Conservation (phyloP, 2,888 invertebrate species). For the Eristalis tenax region DNA sequence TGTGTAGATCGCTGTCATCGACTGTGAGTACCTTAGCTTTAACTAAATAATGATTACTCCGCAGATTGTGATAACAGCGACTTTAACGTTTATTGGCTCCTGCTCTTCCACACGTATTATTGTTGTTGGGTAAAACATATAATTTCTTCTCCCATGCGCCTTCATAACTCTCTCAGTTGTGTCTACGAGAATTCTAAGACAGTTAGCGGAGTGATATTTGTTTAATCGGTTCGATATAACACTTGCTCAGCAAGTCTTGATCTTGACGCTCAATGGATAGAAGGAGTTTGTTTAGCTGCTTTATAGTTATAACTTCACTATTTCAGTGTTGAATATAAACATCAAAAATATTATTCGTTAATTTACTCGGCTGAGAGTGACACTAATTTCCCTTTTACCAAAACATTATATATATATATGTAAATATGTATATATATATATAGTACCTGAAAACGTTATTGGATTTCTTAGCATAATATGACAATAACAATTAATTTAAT, state of each 20-base stretch:
- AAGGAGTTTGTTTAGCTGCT: slow-evolving; percentile 30
- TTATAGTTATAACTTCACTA: slow-evolving; percentile 20
- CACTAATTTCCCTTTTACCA: no score
- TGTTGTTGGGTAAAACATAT: slow-evolving; percentile 53
- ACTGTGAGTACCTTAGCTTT: slow-evolving; percentile 65
- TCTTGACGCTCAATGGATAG: slow-evolving; percentile 60
- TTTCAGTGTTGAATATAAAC: slow-evolving; percentile 6
- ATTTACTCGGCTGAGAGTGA: neutral
- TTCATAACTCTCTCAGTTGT: slow-evolving; percentile 50
- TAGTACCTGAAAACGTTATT: neutral
- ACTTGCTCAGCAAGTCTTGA: slow-evolving; percentile 54
- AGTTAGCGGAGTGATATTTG: slow-evolving; percentile 67
- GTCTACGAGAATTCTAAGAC: slow-evolving; percentile 65
- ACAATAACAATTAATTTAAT: neutral
- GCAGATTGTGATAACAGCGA: slow-evolving; percentile 67
- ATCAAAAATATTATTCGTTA: neutral
- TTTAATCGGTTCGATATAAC: slow-evolving; percentile 65
- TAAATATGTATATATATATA: neutral
- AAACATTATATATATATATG: no score
- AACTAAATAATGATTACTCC: slow-evolving; percentile 66
- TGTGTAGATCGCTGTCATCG: slow-evolving; percentile 60
- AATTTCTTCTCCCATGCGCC: slow-evolving; percentile 22
- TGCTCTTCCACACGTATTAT: slow-evolving; percentile 51
- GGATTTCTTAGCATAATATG: neutral
- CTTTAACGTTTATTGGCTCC: slow-evolving; percentile 63